phyloP scores from a whole-genome alignment of 2,888 invertebrate species.

The Cantharis lateralis region DNA sequence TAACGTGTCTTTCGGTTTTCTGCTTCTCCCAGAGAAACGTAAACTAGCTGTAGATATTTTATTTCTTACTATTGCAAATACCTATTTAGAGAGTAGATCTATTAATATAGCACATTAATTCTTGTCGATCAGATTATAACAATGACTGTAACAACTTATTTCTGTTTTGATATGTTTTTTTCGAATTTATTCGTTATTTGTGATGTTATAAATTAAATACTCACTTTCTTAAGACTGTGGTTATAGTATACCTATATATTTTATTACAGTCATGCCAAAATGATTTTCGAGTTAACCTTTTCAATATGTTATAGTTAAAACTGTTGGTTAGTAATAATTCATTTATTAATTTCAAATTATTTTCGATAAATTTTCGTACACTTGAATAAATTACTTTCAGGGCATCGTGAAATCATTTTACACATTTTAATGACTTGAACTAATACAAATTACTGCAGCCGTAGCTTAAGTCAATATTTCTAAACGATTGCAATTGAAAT shows the following conservation, averaged over 20 bases:
- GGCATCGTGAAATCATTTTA: not conserved
- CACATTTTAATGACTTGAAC: not conserved
- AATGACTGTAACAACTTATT: not conserved
- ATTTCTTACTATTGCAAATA: not conserved
- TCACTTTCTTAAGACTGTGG: not conserved
- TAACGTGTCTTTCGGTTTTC: not conserved
- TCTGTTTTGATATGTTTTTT: not conserved
- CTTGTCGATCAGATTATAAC: not conserved
- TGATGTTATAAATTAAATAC: constrained; percentile 4
- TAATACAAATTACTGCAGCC: not conserved
- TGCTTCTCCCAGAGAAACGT: not conserved
- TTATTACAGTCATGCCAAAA: not conserved
- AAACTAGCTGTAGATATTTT: not conserved
- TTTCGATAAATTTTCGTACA: not conserved
- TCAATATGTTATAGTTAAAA: not conserved
- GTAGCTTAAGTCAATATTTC: not conserved
- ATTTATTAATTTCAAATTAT: not conserved
- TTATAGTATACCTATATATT: not conserved
- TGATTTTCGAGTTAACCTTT: not conserved
- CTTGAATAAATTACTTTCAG: not conserved
- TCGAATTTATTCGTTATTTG: not conserved
- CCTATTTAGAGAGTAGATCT: constrained; percentile 23
- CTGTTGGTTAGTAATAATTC: not conserved
- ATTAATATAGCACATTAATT: constrained; percentile 10
- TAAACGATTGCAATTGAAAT: constrained; percentile 7